Base-by-base conservation (phyloP, 2,888 invertebrate genomes). In the Folsomia manolachei region DNA sequence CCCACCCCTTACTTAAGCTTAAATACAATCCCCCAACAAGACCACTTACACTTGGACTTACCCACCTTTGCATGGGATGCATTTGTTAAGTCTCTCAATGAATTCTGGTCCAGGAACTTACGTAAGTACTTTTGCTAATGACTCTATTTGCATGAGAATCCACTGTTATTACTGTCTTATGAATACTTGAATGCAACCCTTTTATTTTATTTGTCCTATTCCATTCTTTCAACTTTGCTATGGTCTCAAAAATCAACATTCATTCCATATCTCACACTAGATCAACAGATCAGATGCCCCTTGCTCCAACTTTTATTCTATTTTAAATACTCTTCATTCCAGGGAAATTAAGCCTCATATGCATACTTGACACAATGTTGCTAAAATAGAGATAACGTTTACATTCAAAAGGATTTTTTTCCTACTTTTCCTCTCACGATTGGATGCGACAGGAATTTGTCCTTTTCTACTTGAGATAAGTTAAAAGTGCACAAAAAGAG, bases 61-160 rank as follows among this genome's bases (percentile, higher is more conserved):
- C n/a, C n/a, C n/a, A n/a, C n/a, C n/a, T n/a, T n/a, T n/a, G n/a
- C n/a, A n/a, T n/a, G n/a, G 39, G 39, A 39, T 39, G 39, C 63
- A 23, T 63, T n/a, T n/a, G n/a, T n/a, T 63, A 24, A 25, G 24
- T 25, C 24, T 24, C 63, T 63, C 63, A 63, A 25, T 63, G 24
- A 63, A 23, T 25, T 4, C 26, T 7, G 26, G 21, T n/a, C 63
- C 23, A 27, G 63, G 21, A 4, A 9, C 18, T 18, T 27, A 4
- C 64, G 7, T 64, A 64, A 64, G 64, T 64, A 64, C 64, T 64
- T 24, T 26, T 25, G 39, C 64, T 64, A 64, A 64, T 64, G 64
- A 27, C 64, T 64, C 39, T 26, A 64, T 64, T 64, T 64, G 64
- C 64, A 64, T 64, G 27, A 64, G 27, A 64, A 64, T 26, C 19